These are phyloP conservation scores for Goniozus legneri DNA, from an alignment of 1,140 invertebrate genomes.

Conservation along the genomic window DNA sequence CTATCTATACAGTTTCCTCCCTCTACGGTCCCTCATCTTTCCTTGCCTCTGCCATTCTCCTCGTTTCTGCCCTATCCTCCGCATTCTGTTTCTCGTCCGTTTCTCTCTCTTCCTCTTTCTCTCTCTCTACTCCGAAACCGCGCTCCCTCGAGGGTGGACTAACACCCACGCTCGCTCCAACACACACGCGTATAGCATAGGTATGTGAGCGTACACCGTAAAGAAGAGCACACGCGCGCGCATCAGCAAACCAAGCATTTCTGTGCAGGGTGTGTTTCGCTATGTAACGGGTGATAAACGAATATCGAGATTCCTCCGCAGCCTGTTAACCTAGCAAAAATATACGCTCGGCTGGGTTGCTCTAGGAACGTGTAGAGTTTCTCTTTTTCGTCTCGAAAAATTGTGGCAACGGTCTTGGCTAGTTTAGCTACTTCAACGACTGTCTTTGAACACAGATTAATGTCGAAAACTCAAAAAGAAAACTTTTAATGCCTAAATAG, in stretches of 20 bases:
- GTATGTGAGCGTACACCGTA: conserved; percentile 10
- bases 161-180: too few species aligned
- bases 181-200: conserved; percentile 27
- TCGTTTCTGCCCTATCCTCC: conserved; percentile 4
- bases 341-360: too few species aligned
- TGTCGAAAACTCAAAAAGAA: too few species aligned
- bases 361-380: too few species aligned
- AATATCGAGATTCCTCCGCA: background rate
- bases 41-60: conserved; percentile 5
- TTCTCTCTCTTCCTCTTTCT: conserved; percentile 20
- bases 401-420: too few species aligned
- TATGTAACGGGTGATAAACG: conserved; percentile 43
- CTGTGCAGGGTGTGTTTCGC: conserved; percentile 47
- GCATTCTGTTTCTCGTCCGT: conserved; percentile 4
- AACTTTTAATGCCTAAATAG: too few species aligned
- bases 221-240: conserved; percentile 14
- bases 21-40: conserved; percentile 3
- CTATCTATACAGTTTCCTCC: too few species aligned
- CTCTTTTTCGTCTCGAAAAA: too few species aligned
- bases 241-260: conserved; percentile 47
- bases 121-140: conserved; percentile 19
- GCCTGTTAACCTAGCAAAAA: too few species aligned
- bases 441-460: too few species aligned
- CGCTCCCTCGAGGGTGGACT: conserved; percentile 49
- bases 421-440: too few species aligned